Evolutionary conservation across 1,140 invertebrate species (phyloP), one percentile per base, ranked within the genome.

Genomic region (Listronotus bonariensis): DNA sequence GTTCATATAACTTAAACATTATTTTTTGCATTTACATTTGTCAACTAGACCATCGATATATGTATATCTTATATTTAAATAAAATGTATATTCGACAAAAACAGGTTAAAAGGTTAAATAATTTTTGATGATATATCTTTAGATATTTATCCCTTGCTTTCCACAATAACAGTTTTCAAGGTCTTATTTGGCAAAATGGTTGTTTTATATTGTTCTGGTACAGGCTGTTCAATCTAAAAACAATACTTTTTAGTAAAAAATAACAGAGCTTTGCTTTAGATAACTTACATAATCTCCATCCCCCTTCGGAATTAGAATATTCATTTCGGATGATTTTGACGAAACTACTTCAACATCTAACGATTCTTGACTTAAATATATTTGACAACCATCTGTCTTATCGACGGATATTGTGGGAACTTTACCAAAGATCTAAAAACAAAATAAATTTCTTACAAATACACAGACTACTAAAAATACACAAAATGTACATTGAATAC

Each of bases 241-340:
- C 15, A 46, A 17, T 32, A 52, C 9, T 2, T 14, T 52, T 52
- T 14, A 52, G 3, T 26, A 26, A 26, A 12, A 11, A 17, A 48
- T 12, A 4, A 48, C 15, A 15, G 1, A 18, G 45, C 45, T 10
- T 12, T 12, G 7, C 7, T 26, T 1, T 26, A 26, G 20, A n/a
- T 53, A 12, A 53, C 31, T 53, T 62, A 83, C 83, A 82, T 91
- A 99, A 79, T 99, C 97, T 62, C 94, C 96, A 77, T 89, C 91
- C 61, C 76, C 85, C 76, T 90, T 88, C 10, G 96, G 96, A 68
- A 99, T 85, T 74, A 97, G 84, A 45, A 99, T 88, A 79, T 99
- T 99, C 93, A 99, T 97, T 84, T 98, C 97, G 1, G 96, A 97
- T 26, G 96, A 99, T 82, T 99, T 99, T 54, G 96, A 92, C 74